Percentiles rank a stretch among this genome's conserved stretches.
phyloP scores from a whole-genome alignment of 2,888 invertebrate genomes.

The Deroplatys truncata region DNA sequence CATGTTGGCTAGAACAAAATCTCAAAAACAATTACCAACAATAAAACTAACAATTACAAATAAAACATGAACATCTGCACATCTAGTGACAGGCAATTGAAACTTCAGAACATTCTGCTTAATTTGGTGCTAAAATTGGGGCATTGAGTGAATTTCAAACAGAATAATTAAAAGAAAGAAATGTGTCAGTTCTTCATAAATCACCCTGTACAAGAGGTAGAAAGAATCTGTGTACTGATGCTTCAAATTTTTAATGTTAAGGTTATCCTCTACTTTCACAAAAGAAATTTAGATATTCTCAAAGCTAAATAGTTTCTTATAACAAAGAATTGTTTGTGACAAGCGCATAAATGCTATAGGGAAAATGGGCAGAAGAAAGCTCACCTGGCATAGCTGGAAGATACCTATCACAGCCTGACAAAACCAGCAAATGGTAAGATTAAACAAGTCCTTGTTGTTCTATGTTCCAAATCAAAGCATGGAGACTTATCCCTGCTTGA shows the following conservation, averaged over 20 bases:
- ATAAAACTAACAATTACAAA: too few relatives aligned
- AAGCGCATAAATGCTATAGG: slow-evolving; percentile 45
- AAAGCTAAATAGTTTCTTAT: background rate
- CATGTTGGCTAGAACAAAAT: too few relatives aligned
- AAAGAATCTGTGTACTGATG: background rate
- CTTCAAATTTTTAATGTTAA: background rate
- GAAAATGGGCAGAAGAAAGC: slow-evolving; percentile 55
- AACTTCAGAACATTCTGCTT: too few relatives aligned
- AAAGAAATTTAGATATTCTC: background rate
- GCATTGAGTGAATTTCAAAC: too few relatives aligned
- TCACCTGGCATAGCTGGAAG: slow-evolving; percentile 50
- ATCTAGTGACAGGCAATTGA: too few relatives aligned
- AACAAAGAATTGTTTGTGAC: background rate
- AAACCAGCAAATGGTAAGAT: slow-evolving; percentile 33
- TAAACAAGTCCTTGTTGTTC: background rate
- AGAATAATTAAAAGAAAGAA: too few relatives aligned
- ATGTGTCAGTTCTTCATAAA: too few relatives aligned
- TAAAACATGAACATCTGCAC: too few relatives aligned
- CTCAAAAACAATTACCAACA: too few relatives aligned
- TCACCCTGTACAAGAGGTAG: too few relatives aligned
- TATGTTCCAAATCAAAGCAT: background rate
- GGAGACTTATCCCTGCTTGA: background rate
- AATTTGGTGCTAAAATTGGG: too few relatives aligned
- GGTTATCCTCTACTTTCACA: background rate
- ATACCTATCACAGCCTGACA: slow-evolving; percentile 30